Conservation (phyloP, 1,140 invertebrate genomes). For the Helicoverpa armigera region DNA sequence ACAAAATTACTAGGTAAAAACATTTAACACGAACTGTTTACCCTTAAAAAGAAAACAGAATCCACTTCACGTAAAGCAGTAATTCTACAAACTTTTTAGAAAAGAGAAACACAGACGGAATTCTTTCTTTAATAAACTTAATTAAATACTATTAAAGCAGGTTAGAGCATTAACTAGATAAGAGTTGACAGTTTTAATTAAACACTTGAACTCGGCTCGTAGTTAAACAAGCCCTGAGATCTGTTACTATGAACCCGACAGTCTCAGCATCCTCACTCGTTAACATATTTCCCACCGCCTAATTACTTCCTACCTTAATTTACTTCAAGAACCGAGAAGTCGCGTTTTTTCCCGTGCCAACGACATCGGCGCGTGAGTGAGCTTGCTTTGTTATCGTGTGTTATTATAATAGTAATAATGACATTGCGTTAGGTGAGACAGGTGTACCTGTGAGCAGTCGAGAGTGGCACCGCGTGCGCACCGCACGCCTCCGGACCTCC, state of each 20-base stretch:
- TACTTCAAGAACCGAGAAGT: slow-evolving; percentile 41
- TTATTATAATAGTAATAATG: slow-evolving; percentile 83
- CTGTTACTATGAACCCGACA: not conserved
- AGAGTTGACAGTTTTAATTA: slow-evolving; percentile 32
- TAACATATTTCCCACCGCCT: slow-evolving; percentile 36
- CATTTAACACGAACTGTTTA: not conserved
- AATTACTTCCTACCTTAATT: slow-evolving; percentile 45
- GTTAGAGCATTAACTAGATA: slow-evolving; percentile 28
- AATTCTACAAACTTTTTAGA: not conserved
- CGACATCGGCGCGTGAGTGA: slow-evolving; percentile 52
- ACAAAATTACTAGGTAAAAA: too few relatives aligned
- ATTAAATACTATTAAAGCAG: slow-evolving; percentile 18
- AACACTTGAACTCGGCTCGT: slow-evolving; percentile 31
- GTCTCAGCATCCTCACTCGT: slow-evolving; percentile 24
- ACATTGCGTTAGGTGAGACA: slow-evolving; percentile 80
- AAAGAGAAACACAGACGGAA: not conserved
- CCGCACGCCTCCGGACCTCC: slow-evolving; percentile 76
- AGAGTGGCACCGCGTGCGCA: slow-evolving; percentile 66
- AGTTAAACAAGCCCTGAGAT: slow-evolving; percentile 22
- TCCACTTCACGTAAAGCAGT: not conserved
- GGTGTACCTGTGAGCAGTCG: slow-evolving; percentile 79
- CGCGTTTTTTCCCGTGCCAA: slow-evolving; percentile 33
- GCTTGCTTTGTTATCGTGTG: slow-evolving; percentile 74
- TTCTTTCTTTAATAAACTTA: slow-evolving; percentile 30
- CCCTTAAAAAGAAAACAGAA: not conserved